A percentile compares a stretch with the other conserved stretches of the same genome.
Conservation (phyloP, 2,888 invertebrate species). For the Neoscelio sp. region DNA sequence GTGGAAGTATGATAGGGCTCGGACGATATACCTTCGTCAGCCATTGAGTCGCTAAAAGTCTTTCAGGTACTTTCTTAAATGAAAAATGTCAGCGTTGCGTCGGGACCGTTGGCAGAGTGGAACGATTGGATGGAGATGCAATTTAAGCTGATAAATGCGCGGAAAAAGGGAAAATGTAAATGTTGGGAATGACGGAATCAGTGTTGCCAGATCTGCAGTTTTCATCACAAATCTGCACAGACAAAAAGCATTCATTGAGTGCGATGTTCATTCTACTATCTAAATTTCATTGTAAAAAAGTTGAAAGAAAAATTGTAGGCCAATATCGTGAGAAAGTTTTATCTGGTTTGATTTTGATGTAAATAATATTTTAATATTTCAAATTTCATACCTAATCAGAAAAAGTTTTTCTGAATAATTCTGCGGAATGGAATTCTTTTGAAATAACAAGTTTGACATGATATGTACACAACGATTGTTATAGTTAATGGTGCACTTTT, state of each 20-base stretch:
- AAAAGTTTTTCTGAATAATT: no score
- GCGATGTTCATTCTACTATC: slow-evolving; percentile 21
- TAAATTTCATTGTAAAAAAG: no score
- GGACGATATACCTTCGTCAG: slow-evolving; percentile 66
- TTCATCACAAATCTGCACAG: slow-evolving; percentile 66
- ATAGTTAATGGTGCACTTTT: no score
- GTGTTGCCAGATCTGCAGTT: slow-evolving; percentile 65
- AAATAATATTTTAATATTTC: no score
- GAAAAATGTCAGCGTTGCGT: slow-evolving; percentile 79
- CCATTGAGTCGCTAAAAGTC: slow-evolving; percentile 71
- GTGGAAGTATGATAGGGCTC: no score
- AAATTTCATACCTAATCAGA: no score
- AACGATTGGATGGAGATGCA: slow-evolving; percentile 71
- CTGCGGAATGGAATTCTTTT: no score
- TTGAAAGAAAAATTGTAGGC: no score
- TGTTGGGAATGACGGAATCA: slow-evolving; percentile 43
- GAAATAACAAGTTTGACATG: no score
- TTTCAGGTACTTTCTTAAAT: slow-evolving; percentile 59
- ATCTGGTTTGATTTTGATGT: no score
- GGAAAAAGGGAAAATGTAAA: slow-evolving; percentile 43
- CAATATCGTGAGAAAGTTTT: no score
- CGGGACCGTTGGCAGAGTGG: slow-evolving; percentile 81
- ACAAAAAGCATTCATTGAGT: slow-evolving; percentile 64
- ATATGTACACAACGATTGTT: no score
- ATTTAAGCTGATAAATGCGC: slow-evolving; percentile 47